Evolutionary conservation across 1,140 invertebrate genomes (phyloP), one percentile per base, ranked within the genome.

Genomic region (Drosophila lacteicornis): DNA sequence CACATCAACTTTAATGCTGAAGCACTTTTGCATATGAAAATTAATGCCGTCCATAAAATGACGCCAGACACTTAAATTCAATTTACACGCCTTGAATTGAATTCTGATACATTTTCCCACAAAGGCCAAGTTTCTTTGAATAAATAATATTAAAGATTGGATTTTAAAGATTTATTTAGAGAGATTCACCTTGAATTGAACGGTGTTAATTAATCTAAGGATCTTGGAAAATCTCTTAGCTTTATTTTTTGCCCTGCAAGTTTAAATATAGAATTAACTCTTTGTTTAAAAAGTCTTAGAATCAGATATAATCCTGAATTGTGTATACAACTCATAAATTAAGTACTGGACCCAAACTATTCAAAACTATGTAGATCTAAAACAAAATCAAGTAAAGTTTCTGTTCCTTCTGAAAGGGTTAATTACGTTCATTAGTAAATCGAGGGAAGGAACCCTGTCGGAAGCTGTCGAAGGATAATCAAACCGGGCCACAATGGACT

Each of bases 401-500:
- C 36, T 40, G 19, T n/a, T 36, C 67, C 33, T 13, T n/a, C 42
- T 19, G 30, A 50, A 65, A 55, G 53, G 43, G 27, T 69, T 78
- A 78, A 78, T 69, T 78, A 61, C 59, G 56, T 40, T 56, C 50
- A 78, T 78, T 78, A 78, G 75, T 66, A 61, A 33, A 56, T 49
- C 22, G 59, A 17, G 12, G 42, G 7, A 46, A 19, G 49, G 19
- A 42, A 42, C 38, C 56, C 60, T 30, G 36, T 40, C 53, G 22
- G 42, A 13, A 42, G 15, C n/a, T 40, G 17, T 25, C 19, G 36
- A 43, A 40, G 75, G 47, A 82, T 82, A 82, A 87, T 82, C 83
- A 86, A 80, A 62, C 60, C 69, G 55, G 42, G 51, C 60, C 60
- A 82, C 83, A 82, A 70, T 87, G 76, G 68, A 79, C 76, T 75